Percentiles rank a stretch among this genome's conserved stretches.
Evolutionary conservation across 2,888 invertebrate species (phyloP).

Genomic region (Oscheius onirici): DNA sequence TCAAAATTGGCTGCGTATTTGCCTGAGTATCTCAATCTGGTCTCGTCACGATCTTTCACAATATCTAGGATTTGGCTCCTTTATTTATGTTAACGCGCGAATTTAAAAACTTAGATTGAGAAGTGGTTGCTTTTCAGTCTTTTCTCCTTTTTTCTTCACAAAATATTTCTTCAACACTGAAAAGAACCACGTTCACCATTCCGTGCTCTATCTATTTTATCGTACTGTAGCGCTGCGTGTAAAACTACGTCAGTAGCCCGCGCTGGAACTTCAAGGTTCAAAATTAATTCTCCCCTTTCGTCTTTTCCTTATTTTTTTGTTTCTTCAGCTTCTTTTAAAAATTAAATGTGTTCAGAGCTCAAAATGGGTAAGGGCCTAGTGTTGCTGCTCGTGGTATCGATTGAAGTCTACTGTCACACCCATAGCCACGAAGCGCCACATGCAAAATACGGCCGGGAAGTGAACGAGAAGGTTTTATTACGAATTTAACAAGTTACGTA

Average conservation of each 20-base stretch:
- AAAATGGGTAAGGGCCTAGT: conserved; percentile 25
- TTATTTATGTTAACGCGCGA: too few relatives aligned
- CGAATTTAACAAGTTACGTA: neutral
- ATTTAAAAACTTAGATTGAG: too few relatives aligned
- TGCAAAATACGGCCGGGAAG: conserved; percentile 64
- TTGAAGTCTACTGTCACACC: neutral
- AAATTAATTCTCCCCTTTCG: neutral
- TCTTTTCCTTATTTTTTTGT: neutral
- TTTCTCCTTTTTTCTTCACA: too few relatives aligned
- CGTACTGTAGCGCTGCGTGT: neutral
- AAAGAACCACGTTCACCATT: too few relatives aligned
- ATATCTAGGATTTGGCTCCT: too few relatives aligned
- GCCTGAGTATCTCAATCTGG: conserved; percentile 18
- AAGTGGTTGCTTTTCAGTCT: too few relatives aligned
- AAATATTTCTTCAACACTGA: too few relatives aligned
- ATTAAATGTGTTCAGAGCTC: neutral
- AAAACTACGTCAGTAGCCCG: conserved; percentile 3
- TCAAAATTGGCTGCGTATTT: neutral
- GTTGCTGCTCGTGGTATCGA: neutral
- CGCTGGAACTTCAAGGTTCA: conserved; percentile 13
- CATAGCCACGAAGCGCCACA: conserved; percentile 63
- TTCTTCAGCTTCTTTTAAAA: neutral
- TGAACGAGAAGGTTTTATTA: conserved; percentile 62
- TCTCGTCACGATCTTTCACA: conserved; percentile 12
- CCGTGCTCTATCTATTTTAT: too few relatives aligned